Evolutionary conservation across 2,797 vertebrate genomes (phyloP).

Genomic region (Astyanax mexicanus): DNA sequence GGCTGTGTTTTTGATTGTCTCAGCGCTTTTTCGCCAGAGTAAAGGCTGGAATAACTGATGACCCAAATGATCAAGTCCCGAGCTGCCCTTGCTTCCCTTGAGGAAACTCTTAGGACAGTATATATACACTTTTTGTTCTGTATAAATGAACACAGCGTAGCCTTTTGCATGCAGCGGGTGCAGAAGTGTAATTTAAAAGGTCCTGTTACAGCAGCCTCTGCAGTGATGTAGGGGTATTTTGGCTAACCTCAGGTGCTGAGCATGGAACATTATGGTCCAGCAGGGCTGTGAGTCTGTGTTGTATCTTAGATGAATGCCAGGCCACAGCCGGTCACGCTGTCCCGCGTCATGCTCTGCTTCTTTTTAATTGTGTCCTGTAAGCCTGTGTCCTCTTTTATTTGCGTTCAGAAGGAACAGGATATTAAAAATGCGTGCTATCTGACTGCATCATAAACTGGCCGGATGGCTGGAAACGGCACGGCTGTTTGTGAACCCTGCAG

Average conservation of each 20-base stretch:
- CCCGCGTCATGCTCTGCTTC: conserved; percentile 34
- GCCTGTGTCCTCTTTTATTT: conserved; percentile 37
- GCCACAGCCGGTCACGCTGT: background rate
- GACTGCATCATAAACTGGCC: conserved; percentile 58
- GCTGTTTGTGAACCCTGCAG: conserved; percentile 62
- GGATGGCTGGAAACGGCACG: conserved; percentile 61
- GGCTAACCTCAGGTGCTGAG: too few relatives aligned
- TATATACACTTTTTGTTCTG: background rate
- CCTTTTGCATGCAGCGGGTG: background rate
- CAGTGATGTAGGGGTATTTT: background rate
- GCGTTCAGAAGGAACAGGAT: conserved; percentile 49
- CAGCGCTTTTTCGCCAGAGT: conserved; percentile 46
- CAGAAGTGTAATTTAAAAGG: background rate
- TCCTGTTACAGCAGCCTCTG: background rate
- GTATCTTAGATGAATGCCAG: background rate
- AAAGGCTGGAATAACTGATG: conserved; percentile 44
- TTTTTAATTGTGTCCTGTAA: conserved; percentile 13
- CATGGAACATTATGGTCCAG: too few relatives aligned
- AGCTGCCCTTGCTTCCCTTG: background rate
- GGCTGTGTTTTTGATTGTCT: conserved; percentile 52
- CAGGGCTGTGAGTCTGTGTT: too few relatives aligned
- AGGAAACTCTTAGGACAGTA: conserved; percentile 2
- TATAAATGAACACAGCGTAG: background rate
- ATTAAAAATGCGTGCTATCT: conserved; percentile 58
- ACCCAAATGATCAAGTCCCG: conserved; percentile 37